phyloP scores from a whole-genome alignment of 2,113 vertebrate species.

The Rhegmatorhina hoffmannsi region DNA sequence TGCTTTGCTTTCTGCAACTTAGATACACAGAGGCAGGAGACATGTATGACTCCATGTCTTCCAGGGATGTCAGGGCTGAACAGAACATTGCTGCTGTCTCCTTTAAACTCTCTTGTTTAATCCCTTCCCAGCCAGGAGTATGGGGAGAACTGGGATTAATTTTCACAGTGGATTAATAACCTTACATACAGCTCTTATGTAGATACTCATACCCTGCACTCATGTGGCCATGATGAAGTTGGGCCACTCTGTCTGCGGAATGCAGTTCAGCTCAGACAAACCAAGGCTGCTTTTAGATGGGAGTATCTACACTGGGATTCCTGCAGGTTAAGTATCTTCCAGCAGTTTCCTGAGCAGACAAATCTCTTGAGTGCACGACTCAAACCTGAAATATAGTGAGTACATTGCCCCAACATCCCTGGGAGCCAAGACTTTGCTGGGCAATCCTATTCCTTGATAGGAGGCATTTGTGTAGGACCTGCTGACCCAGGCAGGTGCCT shows the following conservation, averaged over 20 bases:
- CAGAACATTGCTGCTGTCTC: neutral
- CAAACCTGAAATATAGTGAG: fast-evolving
- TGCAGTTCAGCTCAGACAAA: neutral
- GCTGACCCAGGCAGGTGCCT: neutral
- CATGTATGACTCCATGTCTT: neutral
- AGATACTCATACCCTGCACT: neutral
- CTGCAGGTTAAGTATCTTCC: neutral
- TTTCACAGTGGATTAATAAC: neutral
- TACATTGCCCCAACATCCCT: fast-evolving
- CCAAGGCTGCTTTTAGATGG: neutral
- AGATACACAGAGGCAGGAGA: neutral
- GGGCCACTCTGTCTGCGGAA: neutral
- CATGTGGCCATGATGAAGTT: fast-evolving
- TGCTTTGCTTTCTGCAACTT: neutral
- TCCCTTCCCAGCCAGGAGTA: neutral
- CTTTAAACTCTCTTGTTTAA: neutral
- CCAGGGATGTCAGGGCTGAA: neutral
- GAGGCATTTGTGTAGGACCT: fast-evolving
- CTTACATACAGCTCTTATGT: fast-evolving
- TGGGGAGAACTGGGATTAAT: neutral
- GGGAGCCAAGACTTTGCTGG: neutral
- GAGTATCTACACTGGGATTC: neutral
- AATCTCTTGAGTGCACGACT: fast-evolving
- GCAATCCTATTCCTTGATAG: neutral
- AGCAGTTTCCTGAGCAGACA: neutral